phyloP scores from a whole-genome alignment of 2,113 vertebrate genomes.

The Chrysochloris asiatica region DNA sequence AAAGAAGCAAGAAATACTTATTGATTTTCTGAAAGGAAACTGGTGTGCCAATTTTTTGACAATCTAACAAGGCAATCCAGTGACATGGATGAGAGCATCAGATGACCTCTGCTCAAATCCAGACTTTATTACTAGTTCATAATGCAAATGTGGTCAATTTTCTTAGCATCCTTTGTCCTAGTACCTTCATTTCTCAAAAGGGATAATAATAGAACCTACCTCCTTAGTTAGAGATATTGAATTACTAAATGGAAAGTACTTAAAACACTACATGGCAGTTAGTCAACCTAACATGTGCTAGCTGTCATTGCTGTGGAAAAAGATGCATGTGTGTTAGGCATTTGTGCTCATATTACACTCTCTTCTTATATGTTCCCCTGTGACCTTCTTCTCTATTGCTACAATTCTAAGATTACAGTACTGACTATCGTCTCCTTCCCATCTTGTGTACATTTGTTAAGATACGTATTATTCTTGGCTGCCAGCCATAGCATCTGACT shows the following conservation, averaged over 20 bases:
- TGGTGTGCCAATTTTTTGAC: not conserved
- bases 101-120: not conserved
- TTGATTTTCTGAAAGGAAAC: not conserved
- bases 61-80: not conserved
- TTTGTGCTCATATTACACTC: not conserved
- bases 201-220: no score
- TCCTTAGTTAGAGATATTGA: not conserved
- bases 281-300: not conserved
- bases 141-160: not conserved
- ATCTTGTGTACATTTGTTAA: constrained; percentile 44
- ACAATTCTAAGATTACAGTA: not conserved
- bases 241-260: not conserved
- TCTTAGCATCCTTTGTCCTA: not conserved
- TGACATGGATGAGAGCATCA: not conserved
- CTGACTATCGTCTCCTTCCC: not conserved
- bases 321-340: not conserved
- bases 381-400: not conserved
- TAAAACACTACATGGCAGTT: not conserved
- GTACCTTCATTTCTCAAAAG: not conserved
- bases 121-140: not conserved
- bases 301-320: constrained; percentile 2
- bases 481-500: constrained; percentile 48
- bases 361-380: not conserved
- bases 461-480: constrained; percentile 32
- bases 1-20: not conserved